These are phyloP conservation scores for Hucho hucho DNA, from an alignment of 2,113 vertebrate genomes.

Conservation along the genomic window DNA sequence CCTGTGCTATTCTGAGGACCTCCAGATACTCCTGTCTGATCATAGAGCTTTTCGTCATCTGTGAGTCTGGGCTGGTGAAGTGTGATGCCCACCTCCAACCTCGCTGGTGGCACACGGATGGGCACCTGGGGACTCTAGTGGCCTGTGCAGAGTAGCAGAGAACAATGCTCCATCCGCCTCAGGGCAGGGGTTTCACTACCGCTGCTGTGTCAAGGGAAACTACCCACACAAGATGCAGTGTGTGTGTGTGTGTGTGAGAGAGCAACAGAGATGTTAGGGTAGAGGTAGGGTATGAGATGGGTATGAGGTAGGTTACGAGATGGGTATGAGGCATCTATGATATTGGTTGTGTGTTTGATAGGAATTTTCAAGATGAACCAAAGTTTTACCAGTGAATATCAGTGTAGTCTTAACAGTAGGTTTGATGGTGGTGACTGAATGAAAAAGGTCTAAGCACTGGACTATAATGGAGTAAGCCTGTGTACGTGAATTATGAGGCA, in stretches of 20 bases:
- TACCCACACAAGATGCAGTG: neutral
- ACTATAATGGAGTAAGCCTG: slow-evolving; percentile 57
- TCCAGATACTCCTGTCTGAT: slow-evolving; percentile 46
- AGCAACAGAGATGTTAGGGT: slow-evolving; percentile 7
- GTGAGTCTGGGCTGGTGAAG: slow-evolving; percentile 42
- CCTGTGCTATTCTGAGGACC: slow-evolving; percentile 60
- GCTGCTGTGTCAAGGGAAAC: slow-evolving; percentile 55
- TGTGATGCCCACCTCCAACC: slow-evolving; percentile 32
- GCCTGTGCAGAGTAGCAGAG: slow-evolving; percentile 1
- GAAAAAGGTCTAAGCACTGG: slow-evolving; percentile 44
- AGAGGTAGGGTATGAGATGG: neutral
- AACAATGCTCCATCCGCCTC: slow-evolving; percentile 22
- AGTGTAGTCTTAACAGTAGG: slow-evolving; percentile 17
- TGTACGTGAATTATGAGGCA: slow-evolving; percentile 62
- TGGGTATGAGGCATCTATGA: neutral
- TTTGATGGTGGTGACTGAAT: slow-evolving; percentile 44
- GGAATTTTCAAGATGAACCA: neutral
- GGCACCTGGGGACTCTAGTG: slow-evolving; percentile 8
- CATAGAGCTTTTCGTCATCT: slow-evolving; percentile 53
- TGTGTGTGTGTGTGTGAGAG: neutral
- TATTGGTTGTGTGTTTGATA: neutral
- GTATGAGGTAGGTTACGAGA: neutral
- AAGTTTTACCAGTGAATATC: too few species aligned
- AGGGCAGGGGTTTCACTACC: slow-evolving; percentile 45
- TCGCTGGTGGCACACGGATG: slow-evolving; percentile 29